Base-by-base conservation (phyloP, 2,113 vertebrate genomes). In the Hypocryptadius cinnamomeus region DNA sequence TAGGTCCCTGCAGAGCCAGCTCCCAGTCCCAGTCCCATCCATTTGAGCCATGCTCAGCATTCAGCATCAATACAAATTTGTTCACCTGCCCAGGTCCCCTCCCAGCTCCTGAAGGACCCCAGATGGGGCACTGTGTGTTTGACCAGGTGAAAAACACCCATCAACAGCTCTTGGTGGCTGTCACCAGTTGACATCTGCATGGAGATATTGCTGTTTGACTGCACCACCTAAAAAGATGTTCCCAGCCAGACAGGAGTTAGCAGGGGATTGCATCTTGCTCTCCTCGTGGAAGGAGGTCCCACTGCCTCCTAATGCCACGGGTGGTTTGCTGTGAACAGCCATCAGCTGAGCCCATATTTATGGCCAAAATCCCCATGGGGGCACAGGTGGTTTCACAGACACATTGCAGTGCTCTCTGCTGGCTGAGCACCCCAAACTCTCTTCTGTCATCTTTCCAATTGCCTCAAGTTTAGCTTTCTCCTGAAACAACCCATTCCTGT, bases 401-500 rank as follows among this genome's bases (percentile, higher is more conserved):
- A 6, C 42, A 23, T 33, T 1, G 3, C 11, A 25, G 47, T 53
- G 42, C 42, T 37, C 27, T 23, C 35, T 84, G 70, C 68, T 86
- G 35, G 19, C 57, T 74, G 72, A 86, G 53, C 30, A 35, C 27
- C 27, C 47, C 35, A 68, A 60, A 30, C 20, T 78, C n/a, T 25
- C 31, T 82, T 48, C 37, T 54, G 13, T 22, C 14, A 5, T 40
- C 37, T 64, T 71, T 59, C 54, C 50, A 68, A 16, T 8, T 27
- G 22, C 33, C 15, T 4, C 15, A 47, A 28, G 33, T 33, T 84
- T 25, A 84, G 9, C 8, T 37, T 8, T 47, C 15, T 71, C 7
- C 40, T 59, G 65, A 47, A 57, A 71, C 2, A 70, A 16, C 8
- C 18, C 2, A 1, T 56, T 85, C 22, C n/a, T 1, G 0, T 12